Percentiles rank a stretch among this genome's conserved stretches.
Evolutionary conservation across 2,888 invertebrate genomes (phyloP).

Genomic region (Dryocosmus kuriphilus): DNA sequence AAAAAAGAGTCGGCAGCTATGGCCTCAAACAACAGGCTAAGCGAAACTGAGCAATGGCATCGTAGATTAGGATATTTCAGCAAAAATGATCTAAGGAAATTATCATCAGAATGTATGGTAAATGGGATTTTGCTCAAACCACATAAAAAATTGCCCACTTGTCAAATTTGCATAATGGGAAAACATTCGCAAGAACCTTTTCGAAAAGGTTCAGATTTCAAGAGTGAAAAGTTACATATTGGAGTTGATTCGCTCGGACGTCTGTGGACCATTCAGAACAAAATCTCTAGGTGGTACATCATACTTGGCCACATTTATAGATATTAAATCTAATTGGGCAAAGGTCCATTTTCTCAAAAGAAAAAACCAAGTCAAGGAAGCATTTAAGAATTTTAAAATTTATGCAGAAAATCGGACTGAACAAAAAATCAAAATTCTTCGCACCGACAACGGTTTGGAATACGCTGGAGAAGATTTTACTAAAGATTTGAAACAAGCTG

Average conservation of each 20-base stretch:
- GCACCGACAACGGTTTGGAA: conserved; percentile 50
- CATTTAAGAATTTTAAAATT: conserved; percentile 46
- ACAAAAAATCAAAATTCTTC: conserved; percentile 46
- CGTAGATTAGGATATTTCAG: conserved; percentile 53
- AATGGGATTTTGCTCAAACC: conserved; percentile 36
- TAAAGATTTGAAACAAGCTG: conserved; percentile 32
- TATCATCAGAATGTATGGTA: conserved; percentile 43
- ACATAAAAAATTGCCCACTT: conserved; percentile 21
- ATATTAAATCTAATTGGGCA: conserved; percentile 18
- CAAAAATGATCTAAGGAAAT: conserved; percentile 39
- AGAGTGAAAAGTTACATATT: conserved; percentile 25
- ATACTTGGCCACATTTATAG: background rate
- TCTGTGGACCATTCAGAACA: conserved; percentile 46
- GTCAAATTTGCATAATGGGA: conserved; percentile 43
- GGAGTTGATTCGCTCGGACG: conserved; percentile 44
- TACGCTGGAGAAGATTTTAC: conserved; percentile 43
- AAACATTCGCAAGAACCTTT: conserved; percentile 41
- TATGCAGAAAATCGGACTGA: conserved; percentile 46
- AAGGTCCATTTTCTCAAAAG: conserved; percentile 47
- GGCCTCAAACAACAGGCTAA: background rate
- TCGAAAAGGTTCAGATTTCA: conserved; percentile 21
- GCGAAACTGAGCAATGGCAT: conserved; percentile 49
- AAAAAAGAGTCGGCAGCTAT: too few relatives aligned
- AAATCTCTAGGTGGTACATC: conserved; percentile 42
- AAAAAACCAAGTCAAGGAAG: conserved; percentile 42